Evolutionary conservation across 2,113 vertebrate species (phyloP), one percentile per base, ranked within the genome.

Genomic region (Petromus typicus): DNA sequence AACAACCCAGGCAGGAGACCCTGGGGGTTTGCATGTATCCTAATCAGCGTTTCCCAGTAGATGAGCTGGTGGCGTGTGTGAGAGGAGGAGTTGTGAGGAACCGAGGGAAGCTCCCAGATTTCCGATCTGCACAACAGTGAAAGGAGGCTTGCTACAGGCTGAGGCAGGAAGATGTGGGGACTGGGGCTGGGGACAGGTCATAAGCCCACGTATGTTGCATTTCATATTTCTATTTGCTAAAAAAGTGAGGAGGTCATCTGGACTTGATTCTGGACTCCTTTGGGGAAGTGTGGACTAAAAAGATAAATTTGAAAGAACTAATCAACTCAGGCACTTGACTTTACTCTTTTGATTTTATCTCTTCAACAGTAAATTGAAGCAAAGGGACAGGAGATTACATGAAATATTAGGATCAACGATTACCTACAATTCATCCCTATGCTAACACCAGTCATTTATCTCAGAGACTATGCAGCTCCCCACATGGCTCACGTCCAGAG

Each of bases 311-410:
- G 71, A 85, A 93, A 17, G 48, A 81, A 76, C 88, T 64, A 63
- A 81, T 90, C 92, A 83, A 57, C n/a, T 43, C 32, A 7, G 75
- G 23, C n/a, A 56, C 16, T 37, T 69, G 48, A 75, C 67, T 92
- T 92, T 71, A 73, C 18, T 81, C 48, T 61, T 27, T 79, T 89
- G 86, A 90, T 92, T 93, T 89, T 56, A 78, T 86, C 91, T 93
- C 37, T 87, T 91, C 40, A 30, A 45, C 0, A 64, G 45, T 40
- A 89, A 97, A 73, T 37, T 69, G 45, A 83, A 9, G 56, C 86
- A 57, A 59, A 64, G 20, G 75, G 54, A 73, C 59, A 90, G 63
- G 63, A 37, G 88, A 86, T 32, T 67, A 75, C 66, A 61, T 22
- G 48, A 90, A 63, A 37, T 51, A 86, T 79, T 84, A 69, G 57